phyloP scores from a whole-genome alignment of 2,113 vertebrate genomes.

The Xiphophorus couchianus region DNA sequence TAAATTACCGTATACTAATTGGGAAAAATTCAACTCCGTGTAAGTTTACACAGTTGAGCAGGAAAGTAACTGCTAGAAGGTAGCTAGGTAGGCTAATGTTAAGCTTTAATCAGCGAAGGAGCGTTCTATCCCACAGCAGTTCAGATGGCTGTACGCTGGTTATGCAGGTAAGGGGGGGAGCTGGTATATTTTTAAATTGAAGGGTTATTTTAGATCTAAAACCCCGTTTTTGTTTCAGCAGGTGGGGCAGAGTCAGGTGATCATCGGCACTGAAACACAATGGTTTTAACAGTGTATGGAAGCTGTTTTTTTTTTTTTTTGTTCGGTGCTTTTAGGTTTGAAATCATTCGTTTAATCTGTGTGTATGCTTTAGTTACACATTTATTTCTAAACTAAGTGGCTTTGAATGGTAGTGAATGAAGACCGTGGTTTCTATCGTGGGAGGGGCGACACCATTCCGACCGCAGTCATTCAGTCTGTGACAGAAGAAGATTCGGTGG shows the following conservation, averaged over 20 bases:
- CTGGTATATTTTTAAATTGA: accelerated
- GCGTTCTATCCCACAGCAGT: slow-evolving; percentile 19
- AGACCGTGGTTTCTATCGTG: slow-evolving; percentile 29
- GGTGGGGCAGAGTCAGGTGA: slow-evolving; percentile 72
- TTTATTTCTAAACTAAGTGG: neutral
- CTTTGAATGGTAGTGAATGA: slow-evolving; percentile 3
- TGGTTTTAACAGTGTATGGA: slow-evolving; percentile 3
- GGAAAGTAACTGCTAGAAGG: slow-evolving; percentile 51
- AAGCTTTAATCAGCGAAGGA: slow-evolving; percentile 34
- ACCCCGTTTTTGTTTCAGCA: slow-evolving; percentile 24
- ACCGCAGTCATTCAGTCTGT: slow-evolving; percentile 46
- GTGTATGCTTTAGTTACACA: accelerated
- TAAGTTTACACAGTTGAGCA: slow-evolving; percentile 28
- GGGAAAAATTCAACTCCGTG: slow-evolving; percentile 50
- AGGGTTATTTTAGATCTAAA: neutral
- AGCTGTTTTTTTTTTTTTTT: neutral
- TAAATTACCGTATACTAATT: accelerated
- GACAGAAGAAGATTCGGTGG: slow-evolving; percentile 5
- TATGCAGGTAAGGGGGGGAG: slow-evolving; percentile 79
- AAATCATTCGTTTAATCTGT: neutral
- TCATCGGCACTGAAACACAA: slow-evolving; percentile 27
- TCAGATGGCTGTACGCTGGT: slow-evolving; percentile 82
- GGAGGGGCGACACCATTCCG: slow-evolving; percentile 67
- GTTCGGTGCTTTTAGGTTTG: too few relatives aligned
- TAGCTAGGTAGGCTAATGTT: slow-evolving; percentile 67